Percentiles rank a stretch among this genome's conserved stretches.
phyloP scores from a whole-genome alignment of 1,140 invertebrate genomes.

The Pantala flavescens region DNA sequence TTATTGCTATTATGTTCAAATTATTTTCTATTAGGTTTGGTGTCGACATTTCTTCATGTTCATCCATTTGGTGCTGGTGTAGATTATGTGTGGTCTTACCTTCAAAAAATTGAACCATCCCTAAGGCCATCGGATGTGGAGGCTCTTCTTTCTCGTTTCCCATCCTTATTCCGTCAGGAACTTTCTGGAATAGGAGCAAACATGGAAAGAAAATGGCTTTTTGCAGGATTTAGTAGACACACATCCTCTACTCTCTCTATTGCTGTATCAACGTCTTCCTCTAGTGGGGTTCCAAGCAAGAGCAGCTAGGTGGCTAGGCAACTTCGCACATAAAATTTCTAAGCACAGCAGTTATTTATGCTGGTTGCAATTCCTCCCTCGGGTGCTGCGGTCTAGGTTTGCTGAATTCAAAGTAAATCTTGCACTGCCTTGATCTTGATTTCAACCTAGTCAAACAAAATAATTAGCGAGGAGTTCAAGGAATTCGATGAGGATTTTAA shows the following conservation, averaged over 20 bases:
- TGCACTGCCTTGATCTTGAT: neutral
- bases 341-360: no score
- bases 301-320: neutral
- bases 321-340: no score
- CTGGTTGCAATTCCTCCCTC: neutral
- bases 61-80: conserved; percentile 78
- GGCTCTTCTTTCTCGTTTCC: conserved; percentile 58
- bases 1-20: no score
- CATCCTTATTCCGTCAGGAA: conserved; percentile 64
- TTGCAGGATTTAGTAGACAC: conserved; percentile 48
- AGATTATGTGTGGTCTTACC: conserved; percentile 75
- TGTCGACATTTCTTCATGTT: conserved; percentile 74
- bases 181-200: conserved; percentile 62
- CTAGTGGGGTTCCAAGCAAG: neutral
- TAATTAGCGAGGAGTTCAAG: no score
- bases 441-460: neutral
- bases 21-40: conserved; percentile 45
- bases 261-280: conserved; percentile 1
- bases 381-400: neutral
- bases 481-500: no score
- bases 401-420: neutral
- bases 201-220: conserved; percentile 66
- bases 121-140: conserved; percentile 61
- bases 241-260: neutral
- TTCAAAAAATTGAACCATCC: conserved; percentile 59